Evolutionary conservation across 2,113 vertebrate genomes (phyloP).

Genomic region (Manacus vitellinus): DNA sequence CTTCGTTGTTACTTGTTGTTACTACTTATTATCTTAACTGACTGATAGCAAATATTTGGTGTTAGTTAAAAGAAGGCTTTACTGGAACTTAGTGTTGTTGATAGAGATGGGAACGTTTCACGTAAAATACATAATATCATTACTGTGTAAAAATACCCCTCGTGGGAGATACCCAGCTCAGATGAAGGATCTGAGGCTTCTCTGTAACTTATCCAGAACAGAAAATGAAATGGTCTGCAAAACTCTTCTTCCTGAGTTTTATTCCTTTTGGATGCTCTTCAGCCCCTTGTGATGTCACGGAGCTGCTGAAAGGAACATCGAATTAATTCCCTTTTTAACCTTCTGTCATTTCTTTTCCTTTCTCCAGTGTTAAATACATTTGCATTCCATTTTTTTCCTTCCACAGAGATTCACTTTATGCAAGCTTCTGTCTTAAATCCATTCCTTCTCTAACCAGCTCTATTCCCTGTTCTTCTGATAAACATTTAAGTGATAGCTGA

Average conservation of each 20-base stretch:
- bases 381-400: background rate
- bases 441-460: background rate
- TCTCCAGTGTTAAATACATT: background rate
- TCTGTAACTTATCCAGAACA: background rate
- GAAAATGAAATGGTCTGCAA: background rate
- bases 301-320: background rate
- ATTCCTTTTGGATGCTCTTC: background rate
- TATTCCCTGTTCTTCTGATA: background rate
- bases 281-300: background rate
- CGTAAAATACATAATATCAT: background rate
- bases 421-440: background rate
- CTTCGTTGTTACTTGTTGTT: background rate
- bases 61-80: background rate
- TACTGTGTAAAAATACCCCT: background rate
- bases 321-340: background rate
- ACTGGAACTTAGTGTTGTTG: background rate
- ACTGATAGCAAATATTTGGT: background rate
- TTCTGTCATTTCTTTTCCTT: background rate
- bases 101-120: background rate
- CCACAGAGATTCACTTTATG: background rate
- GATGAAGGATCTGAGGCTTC: background rate
- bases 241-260: background rate
- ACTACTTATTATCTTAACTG: background rate
- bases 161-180: background rate
- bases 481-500: background rate